Conservation (phyloP, 2,888 invertebrate species). For the Xylocampa areola region DNA sequence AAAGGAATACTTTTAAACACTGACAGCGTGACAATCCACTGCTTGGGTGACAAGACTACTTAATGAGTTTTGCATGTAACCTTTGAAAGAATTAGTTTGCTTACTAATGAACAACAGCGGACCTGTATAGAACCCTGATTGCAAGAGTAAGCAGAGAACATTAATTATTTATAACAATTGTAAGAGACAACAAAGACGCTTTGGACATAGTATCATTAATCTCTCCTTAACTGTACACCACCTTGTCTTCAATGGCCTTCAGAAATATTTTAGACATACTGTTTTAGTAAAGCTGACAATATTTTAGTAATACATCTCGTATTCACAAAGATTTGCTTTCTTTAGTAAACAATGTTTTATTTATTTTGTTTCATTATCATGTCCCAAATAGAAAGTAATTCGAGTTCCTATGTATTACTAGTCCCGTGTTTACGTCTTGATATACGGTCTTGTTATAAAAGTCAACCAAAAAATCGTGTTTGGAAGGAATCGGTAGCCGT, state of each 20-base stretch:
- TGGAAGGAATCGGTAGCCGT: neutral
- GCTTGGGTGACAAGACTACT: no score
- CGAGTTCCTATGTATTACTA: neutral
- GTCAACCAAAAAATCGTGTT: neutral
- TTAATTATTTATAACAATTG: no score
- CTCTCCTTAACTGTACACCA: neutral
- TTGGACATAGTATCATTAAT: constrained; percentile 31
- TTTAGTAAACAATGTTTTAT: neutral
- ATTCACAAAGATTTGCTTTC: constrained; percentile 14
- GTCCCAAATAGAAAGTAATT: neutral
- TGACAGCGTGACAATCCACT: no score
- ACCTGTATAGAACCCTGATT: no score
- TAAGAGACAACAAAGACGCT: constrained; percentile 16
- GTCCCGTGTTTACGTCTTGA: neutral
- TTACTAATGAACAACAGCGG: no score
- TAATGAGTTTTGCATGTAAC: no score
- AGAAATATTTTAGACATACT: constrained; percentile 6
- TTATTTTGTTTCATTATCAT: constrained; percentile 15
- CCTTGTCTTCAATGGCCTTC: constrained; percentile 7
- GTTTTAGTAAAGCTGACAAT: constrained; percentile 1
- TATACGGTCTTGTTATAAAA: no score
- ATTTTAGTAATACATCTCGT: constrained; percentile 9
- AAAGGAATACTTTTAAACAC: no score
- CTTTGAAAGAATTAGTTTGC: no score
- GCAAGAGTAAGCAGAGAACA: no score